A percentile compares a stretch with the other conserved stretches of the same genome.
Conservation (phyloP, 1,140 invertebrate genomes). For the Cydia pomonella region DNA sequence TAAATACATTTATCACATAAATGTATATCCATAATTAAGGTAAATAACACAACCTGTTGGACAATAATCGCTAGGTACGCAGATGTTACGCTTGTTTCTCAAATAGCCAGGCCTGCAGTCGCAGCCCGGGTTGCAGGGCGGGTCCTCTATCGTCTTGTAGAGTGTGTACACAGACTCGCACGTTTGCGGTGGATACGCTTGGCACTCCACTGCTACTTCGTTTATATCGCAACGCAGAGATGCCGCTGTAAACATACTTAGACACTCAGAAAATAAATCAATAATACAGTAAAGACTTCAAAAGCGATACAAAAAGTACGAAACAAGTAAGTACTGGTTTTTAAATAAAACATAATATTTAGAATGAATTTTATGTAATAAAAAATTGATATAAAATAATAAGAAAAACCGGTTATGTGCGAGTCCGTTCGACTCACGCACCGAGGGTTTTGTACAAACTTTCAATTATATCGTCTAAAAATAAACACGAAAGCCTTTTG, state of each 20-base stretch:
- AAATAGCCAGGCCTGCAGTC: slow-evolving; percentile 44
- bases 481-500: too few relatives aligned
- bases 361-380: too few relatives aligned
- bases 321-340: too few relatives aligned
- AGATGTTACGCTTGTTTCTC: slow-evolving; percentile 10
- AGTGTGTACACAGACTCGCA: slow-evolving; percentile 39
- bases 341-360: too few relatives aligned
- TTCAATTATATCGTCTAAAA: too few relatives aligned
- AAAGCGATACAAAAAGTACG: too few relatives aligned
- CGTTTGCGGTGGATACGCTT: slow-evolving; percentile 44
- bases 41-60: slow-evolving; percentile 10
- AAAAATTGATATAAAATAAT: too few relatives aligned
- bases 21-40: not conserved
- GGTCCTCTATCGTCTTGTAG: slow-evolving; percentile 25
- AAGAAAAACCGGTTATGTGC: too few relatives aligned
- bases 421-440: too few relatives aligned
- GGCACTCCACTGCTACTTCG: slow-evolving; percentile 43
- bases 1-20: too few relatives aligned
- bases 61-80: slow-evolving; percentile 9
- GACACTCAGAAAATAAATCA: not conserved
- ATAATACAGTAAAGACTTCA: too few relatives aligned
- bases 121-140: slow-evolving; percentile 45
- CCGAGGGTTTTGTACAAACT: too few relatives aligned
- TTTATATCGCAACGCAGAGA: slow-evolving; percentile 41
- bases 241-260: slow-evolving; percentile 2